A percentile compares a stretch with the other conserved stretches of the same genome.
phyloP scores from a whole-genome alignment of 2,113 vertebrate genomes.

The Rafetus swinhoei region DNA sequence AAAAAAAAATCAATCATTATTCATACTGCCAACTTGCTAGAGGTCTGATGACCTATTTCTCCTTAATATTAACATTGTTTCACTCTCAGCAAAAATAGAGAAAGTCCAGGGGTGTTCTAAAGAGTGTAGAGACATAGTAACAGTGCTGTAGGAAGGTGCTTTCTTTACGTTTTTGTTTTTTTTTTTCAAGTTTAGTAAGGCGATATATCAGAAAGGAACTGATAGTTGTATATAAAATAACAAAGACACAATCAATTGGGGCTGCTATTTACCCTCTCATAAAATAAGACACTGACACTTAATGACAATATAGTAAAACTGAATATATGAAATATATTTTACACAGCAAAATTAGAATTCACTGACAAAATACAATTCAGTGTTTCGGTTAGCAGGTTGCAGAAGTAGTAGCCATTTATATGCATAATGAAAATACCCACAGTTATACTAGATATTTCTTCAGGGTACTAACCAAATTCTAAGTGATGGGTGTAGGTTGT shows the following conservation, averaged over 20 bases:
- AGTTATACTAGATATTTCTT: neutral
- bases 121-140: neutral
- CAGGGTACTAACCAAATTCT: neutral
- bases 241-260: neutral
- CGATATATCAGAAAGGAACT: neutral
- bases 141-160: neutral
- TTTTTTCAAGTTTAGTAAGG: neutral
- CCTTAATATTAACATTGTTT: neutral
- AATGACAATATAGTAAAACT: neutral
- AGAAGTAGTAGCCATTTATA: neutral
- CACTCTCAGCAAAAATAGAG: neutral
- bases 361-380: neutral
- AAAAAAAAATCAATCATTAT: neutral
- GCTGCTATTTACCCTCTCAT: neutral
- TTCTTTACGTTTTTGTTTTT: neutral
- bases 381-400: neutral
- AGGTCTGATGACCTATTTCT: neutral
- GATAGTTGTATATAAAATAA: neutral
- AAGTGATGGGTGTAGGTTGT: neutral
- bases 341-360: neutral
- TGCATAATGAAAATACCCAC: neutral
- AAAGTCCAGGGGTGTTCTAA: neutral
- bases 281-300: neutral
- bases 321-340: neutral
- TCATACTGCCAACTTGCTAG: neutral